Evolutionary conservation across 1,140 invertebrate genomes (phyloP).

Genomic region (Aphelinus atriplicis): DNA sequence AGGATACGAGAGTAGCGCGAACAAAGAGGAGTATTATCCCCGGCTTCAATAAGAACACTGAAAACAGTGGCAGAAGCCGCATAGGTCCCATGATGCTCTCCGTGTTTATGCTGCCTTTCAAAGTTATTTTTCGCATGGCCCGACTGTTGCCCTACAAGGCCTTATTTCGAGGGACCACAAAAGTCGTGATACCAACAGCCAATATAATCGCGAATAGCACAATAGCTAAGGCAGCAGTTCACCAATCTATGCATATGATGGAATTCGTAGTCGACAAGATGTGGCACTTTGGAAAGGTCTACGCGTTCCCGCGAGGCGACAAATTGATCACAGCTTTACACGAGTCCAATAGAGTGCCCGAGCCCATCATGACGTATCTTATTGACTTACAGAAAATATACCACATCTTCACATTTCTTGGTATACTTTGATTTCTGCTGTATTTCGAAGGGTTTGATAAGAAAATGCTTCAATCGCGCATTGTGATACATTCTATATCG

Average conservation of each 20-base stretch:
- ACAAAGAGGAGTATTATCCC: too few relatives aligned
- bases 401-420: conserved; percentile 3
- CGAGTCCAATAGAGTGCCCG: neutral
- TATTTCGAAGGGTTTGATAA: too few relatives aligned
- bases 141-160: neutral
- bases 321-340: neutral
- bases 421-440: neutral
- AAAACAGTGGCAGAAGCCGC: too few relatives aligned
- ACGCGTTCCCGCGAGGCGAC: conserved; percentile 3
- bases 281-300: conserved; percentile 23
- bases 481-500: neutral
- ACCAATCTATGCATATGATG: neutral
- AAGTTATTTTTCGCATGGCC: neutral
- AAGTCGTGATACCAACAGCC: neutral
- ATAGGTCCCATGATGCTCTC: neutral
- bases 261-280: neutral
- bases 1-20: too few relatives aligned
- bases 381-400: conserved; percentile 20
- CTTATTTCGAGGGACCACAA: neutral
- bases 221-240: neutral
- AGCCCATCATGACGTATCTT: neutral
- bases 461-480: too few relatives aligned
- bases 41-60: too few relatives aligned
- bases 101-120: conserved; percentile 22
- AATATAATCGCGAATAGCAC: neutral